Conservation (phyloP, 2,797 vertebrate species). For the Helarctos malayanus region DNA sequence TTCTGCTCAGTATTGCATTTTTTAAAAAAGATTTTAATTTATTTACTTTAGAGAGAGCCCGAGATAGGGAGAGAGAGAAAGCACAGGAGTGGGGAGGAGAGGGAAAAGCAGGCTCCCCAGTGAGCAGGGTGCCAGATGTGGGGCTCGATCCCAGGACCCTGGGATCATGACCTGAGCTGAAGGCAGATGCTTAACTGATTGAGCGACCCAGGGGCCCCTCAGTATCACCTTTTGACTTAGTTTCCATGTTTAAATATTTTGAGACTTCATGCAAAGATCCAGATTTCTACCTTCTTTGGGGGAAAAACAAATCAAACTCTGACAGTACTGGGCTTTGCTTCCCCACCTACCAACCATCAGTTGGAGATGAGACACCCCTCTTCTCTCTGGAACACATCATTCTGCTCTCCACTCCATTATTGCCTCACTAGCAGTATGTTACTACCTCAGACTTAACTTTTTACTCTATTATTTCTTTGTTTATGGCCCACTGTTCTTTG, state of each 20-base stretch:
- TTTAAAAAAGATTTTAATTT: neutral
- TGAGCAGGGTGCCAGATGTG: neutral
- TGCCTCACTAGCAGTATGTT: neutral
- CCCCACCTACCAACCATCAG: neutral
- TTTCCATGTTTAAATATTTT: conserved; percentile 57
- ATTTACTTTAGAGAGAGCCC: neutral
- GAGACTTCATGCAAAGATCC: neutral
- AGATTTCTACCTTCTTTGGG: conserved; percentile 14
- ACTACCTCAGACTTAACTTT: neutral
- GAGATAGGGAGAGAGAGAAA: neutral
- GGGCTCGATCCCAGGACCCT: neutral
- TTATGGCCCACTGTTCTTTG: neutral
- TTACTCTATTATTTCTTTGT: neutral
- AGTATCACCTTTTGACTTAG: conserved; percentile 53
- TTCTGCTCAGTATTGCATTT: conserved; percentile 33
- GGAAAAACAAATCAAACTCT: neutral
- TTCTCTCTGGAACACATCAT: conserved; percentile 25
- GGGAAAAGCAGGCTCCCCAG: neutral
- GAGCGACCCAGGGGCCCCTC: neutral
- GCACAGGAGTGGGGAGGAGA: neutral
- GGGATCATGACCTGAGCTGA: neutral
- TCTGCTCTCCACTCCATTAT: neutral
- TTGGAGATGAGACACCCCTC: neutral
- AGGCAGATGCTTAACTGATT: neutral
- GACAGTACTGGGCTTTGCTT: conserved; percentile 11